phyloP scores from a whole-genome alignment of 2,888 invertebrate genomes.

The Globia sparganii region DNA sequence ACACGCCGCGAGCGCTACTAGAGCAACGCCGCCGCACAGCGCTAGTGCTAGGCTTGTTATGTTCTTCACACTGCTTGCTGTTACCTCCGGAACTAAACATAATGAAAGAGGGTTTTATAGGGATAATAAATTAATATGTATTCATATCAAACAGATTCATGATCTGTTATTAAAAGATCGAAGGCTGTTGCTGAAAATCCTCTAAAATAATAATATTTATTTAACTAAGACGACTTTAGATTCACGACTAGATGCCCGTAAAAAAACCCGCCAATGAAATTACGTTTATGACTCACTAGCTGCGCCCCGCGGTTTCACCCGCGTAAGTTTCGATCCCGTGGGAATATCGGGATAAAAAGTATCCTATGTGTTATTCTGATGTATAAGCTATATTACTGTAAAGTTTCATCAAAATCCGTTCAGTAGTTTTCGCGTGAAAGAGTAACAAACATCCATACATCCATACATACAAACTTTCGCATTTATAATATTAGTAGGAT shows the following conservation, averaged over 20 bases:
- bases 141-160: background rate
- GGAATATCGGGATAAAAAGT: too few relatives aligned
- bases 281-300: too few relatives aligned
- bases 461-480: too few relatives aligned
- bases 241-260: background rate
- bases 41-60: constrained; percentile 84
- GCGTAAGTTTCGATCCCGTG: too few relatives aligned
- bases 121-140: background rate
- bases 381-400: too few relatives aligned
- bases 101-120: background rate
- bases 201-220: background rate
- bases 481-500: too few relatives aligned
- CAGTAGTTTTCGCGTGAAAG: too few relatives aligned
- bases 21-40: constrained; percentile 85
- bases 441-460: too few relatives aligned
- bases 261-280: background rate
- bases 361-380: too few relatives aligned
- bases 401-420: too few relatives aligned
- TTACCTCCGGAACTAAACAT: constrained; percentile 62
- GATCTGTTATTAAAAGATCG: background rate
- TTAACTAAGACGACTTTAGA: background rate
- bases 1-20: constrained; percentile 86
- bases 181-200: background rate
- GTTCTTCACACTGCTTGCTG: constrained; percentile 80
- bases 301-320: too few relatives aligned